These are phyloP conservation scores for Gobio occitaniae DNA, from an alignment of 2,797 vertebrate genomes.

Conservation along the genomic window DNA sequence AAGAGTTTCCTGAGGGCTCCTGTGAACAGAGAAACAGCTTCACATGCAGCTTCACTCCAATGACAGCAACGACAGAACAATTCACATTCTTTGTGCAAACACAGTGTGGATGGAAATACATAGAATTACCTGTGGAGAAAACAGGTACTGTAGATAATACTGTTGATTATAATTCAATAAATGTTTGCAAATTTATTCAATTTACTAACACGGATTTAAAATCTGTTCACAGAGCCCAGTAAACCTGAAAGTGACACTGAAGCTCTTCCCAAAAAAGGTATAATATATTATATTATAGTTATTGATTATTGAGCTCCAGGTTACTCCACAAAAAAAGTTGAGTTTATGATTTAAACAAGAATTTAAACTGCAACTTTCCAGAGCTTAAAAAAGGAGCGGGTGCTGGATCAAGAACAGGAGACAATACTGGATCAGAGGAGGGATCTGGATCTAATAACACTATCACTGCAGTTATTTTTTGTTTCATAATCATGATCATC, in stretches of 20 bases:
- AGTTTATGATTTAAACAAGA: too few relatives aligned
- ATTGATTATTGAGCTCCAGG: background rate
- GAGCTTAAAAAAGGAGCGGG: too few relatives aligned
- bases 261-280: background rate
- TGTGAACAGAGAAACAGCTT: background rate
- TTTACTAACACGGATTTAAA: background rate
- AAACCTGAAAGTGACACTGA: background rate
- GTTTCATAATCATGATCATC: background rate
- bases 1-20: rapidly evolving
- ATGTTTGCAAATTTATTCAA: background rate
- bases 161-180: background rate
- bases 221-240: background rate
- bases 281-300: background rate
- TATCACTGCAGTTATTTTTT: background rate
- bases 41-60: background rate
- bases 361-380: too few relatives aligned
- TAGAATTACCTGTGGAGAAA: background rate
- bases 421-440: too few relatives aligned
- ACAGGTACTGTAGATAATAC: background rate
- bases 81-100: background rate
- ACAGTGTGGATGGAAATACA: rapidly evolving
- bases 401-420: too few relatives aligned
- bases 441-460: too few relatives aligned
- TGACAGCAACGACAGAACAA: rapidly evolving
- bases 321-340: background rate